Percentiles rank a stretch among this genome's conserved stretches.
Evolutionary conservation across 2,113 vertebrate species (phyloP).

Genomic region (Pachypanchax playfairii): DNA sequence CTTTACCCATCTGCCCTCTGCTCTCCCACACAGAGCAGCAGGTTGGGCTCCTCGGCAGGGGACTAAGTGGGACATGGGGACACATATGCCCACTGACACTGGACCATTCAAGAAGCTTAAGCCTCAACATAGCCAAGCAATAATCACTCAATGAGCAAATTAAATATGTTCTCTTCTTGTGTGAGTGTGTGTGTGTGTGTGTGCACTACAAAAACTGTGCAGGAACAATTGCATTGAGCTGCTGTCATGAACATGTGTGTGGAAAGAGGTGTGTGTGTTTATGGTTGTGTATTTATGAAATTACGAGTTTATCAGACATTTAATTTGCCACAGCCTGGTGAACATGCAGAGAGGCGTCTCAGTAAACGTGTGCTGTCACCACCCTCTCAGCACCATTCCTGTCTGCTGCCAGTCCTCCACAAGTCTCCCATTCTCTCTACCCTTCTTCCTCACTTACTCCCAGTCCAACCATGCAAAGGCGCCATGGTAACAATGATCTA

Average conservation of each 20-base stretch:
- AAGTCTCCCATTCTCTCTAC: constrained; percentile 40
- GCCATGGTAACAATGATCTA: constrained; percentile 69
- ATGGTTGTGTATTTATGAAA: constrained; percentile 67
- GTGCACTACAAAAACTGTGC: neutral
- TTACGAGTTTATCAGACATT: constrained; percentile 64
- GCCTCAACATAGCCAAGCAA: constrained; percentile 33
- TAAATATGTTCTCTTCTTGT: constrained; percentile 33
- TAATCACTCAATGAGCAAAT: constrained; percentile 58
- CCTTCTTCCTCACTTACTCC: constrained; percentile 37
- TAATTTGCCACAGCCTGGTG: constrained; percentile 75
- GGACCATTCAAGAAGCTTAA: constrained; percentile 62
- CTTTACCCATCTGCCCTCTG: constrained; percentile 77
- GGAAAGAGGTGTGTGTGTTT: constrained; percentile 46
- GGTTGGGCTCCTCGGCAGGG: constrained; percentile 70
- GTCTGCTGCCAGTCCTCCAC: constrained; percentile 47
- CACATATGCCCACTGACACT: constrained; percentile 74
- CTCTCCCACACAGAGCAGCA: constrained; percentile 68
- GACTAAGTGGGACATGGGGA: constrained; percentile 75
- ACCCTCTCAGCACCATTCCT: constrained; percentile 48
- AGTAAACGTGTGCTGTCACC: constrained; percentile 71
- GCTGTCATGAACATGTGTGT: constrained; percentile 58
- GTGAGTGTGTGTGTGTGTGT: constrained; percentile 2
- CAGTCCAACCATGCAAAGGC: constrained; percentile 59
- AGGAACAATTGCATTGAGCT: constrained; percentile 27
- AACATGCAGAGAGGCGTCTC: constrained; percentile 70